phyloP scores from a whole-genome alignment of 2,113 vertebrate genomes.

The Spea bombifrons region DNA sequence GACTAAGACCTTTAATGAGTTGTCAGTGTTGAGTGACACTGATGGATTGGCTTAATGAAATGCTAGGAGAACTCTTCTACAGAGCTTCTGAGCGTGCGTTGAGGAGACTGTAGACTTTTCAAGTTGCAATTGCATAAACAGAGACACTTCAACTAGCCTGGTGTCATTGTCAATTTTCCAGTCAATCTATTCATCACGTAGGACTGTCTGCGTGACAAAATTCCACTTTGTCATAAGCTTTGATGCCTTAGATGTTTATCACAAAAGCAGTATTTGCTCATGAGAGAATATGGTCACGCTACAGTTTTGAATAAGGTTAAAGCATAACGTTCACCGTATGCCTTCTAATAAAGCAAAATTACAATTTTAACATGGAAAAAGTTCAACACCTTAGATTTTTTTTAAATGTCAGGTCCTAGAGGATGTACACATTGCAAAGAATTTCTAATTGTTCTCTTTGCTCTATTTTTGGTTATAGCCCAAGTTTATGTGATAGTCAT shows the following conservation, averaged over 20 bases:
- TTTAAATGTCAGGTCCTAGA: too few relatives aligned
- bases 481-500: too few relatives aligned
- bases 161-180: conserved; percentile 76
- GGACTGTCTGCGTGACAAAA: conserved; percentile 70
- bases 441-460: too few relatives aligned
- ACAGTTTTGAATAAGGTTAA: not conserved
- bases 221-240: conserved; percentile 82
- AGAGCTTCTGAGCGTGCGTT: conserved; percentile 47
- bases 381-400: too few relatives aligned
- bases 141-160: conserved; percentile 67
- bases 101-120: conserved; percentile 56
- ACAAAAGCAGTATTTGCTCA: conserved; percentile 70
- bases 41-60: conserved; percentile 54
- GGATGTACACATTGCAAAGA: too few relatives aligned
- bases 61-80: conserved; percentile 39
- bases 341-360: too few relatives aligned
- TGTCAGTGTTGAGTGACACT: conserved; percentile 59
- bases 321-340: too few relatives aligned
- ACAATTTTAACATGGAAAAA: too few relatives aligned
- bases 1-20: conserved; percentile 55
- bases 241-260: conserved; percentile 76
- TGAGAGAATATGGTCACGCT: conserved; percentile 54
- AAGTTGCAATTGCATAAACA: conserved; percentile 85
- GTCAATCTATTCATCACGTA: conserved; percentile 69
- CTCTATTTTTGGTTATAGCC: too few relatives aligned